Base-by-base conservation (phyloP, 2,113 vertebrate genomes). In the Isichthys henryi region DNA sequence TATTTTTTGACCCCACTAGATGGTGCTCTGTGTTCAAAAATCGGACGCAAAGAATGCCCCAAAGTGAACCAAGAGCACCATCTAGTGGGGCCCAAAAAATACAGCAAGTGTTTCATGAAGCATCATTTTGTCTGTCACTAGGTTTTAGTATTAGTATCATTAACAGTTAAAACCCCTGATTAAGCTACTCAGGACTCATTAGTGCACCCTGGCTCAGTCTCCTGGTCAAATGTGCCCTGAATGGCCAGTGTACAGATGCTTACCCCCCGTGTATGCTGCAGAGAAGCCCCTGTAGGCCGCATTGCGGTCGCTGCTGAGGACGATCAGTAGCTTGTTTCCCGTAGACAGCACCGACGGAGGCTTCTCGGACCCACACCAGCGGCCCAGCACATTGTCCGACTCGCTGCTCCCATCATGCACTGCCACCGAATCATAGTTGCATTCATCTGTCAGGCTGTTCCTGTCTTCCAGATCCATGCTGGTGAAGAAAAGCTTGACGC, bases 181-280 rank as follows among this genome's bases (percentile, higher is more conserved):
- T 80, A 43, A 43, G 17, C 35, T 39, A 80, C 62, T 70, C 62
- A 3, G 10, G 62, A 27, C 11, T 77, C 11, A 74, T 15, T 31
- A 35, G 27, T 74, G 66, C n/a, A 19, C 31, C 27, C 31, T 39
- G 31, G 31, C 27, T 6, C 27, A 74, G 27, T 11, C 7, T 70
- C 66, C 66, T 27, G 8, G 62, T 66, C 19, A 27, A 23, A 27
- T n/a, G n/a, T n/a, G n/a, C 62, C 62, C 8, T 66, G 21, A 56
- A 66, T 21, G 21, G 66, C 27, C 66, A 31, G 66, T 43, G 4
- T 3, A 27, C 17, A 15, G 88, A 21, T n/a, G 88, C 94, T 96
- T 93, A 99, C 98, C 98, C 96, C 98, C 98, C 0, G 96, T 95
- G 7, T 99, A 99, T 70, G 97, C 94, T 0, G 97, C 94, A 0